Base-by-base conservation (phyloP, 2,797 vertebrate species). In the Coranthus polyacanthus region DNA sequence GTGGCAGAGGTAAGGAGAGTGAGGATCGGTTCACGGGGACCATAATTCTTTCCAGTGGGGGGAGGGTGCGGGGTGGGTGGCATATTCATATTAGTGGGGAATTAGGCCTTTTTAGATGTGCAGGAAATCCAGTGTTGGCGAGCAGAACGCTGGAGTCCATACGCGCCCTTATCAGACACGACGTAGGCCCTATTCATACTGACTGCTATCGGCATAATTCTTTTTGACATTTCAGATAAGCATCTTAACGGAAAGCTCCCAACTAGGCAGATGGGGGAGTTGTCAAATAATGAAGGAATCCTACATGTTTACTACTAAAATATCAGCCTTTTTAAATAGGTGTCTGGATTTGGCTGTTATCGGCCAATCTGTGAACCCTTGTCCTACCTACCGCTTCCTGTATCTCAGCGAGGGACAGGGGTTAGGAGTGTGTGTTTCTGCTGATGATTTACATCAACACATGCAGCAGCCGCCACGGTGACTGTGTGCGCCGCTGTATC, bases 211-310 rank as follows among this genome's bases (percentile, higher is more conserved):
- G 66, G 88, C 78, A 72, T 91, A 90, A 93, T 92, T 93, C 91
- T 90, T 92, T 94, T 92, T 93, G 91, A 92, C 92, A 93, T 94
- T 94, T 91, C 78, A 83, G 93, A 94, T 94, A 91, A 83, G 72
- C 80, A 93, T 94, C 92, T 86, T 84, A 75, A 81, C 73, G 37
- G 85, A 79, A 84, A 75, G 82, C 83, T 88, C 68, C 79, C 78
- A 73, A 84, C 81, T 65, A 83, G 68, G 84, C 69, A 62, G 83
- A 72, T 9, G 57, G 79, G 60, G 62, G 79, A 86, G 81, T 90
- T 92, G 92, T 92, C 89, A 90, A 88, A 92, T 93, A 90, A 91
- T 84, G 86, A 89, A 88, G 82, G 74, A 80, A 89, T 84, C 79
- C 60, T 84, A 82, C 82, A 79, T 90, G 79, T 89, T 92, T 90